Evolutionary conservation across 2,113 vertebrate species (phyloP), one percentile per base, ranked within the genome.

Genomic region (Melozone crissalis): DNA sequence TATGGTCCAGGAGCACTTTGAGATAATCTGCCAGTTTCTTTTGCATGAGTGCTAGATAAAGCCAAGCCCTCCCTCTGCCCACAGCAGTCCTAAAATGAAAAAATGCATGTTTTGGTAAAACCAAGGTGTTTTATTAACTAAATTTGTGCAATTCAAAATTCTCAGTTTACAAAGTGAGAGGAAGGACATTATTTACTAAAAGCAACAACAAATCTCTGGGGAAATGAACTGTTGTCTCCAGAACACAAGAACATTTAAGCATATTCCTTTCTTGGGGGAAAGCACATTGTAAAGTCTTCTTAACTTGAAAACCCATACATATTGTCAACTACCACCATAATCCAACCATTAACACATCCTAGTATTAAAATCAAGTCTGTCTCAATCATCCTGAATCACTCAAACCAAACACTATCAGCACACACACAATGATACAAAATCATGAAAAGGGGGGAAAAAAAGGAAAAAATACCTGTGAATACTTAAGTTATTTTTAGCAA

Each of bases 21-120:
- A 99, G 97, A 74, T 99, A 99, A 95, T 99, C 99, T 1, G 99
- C 99, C 84, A 99, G 95, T 94, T 99, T 99, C 97, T 99, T 99
- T 95, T 99, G 99, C 99, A 99, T 99, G 47, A 99, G 98, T 5
- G 99, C 99, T 88, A 99, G 98, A 96, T 99, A 99, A 47, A 99
- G 98, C 99, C 99, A 99, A 23, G 99, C 99, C 93, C 99, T 98
- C 67, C 97, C 99, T 98, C 98, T 98, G 67, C 99, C 99, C 83
- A 99, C 96, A 62, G 99, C 98, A 5, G 99, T 99, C 98, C 99
- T 99, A 94, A 52, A 97, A 97, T 41, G 65, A 51, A 82, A 95
- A 75, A 84, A 57, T 39, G 39, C 35, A 79, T 37, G 21, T 62
- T 84, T 80, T 69, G 16, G 55, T 78, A 80, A 87, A 88, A 63